A percentile compares a stretch with the other conserved stretches of the same genome.
Conservation (phyloP, 2,797 vertebrate genomes). For the Myotis planiceps region DNA sequence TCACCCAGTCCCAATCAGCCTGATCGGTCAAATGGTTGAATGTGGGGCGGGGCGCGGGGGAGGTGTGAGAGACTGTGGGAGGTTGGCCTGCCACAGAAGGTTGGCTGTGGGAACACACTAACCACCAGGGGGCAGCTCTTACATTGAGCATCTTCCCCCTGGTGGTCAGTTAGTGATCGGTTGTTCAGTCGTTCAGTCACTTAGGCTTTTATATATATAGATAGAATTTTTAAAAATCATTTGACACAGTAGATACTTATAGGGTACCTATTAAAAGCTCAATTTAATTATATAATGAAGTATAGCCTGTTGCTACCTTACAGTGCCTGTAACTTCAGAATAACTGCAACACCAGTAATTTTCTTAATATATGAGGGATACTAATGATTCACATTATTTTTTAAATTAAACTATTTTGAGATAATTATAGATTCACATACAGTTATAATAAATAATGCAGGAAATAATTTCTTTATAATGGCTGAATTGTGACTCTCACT, state of each 20-base stretch:
- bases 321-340: not conserved
- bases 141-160: no score
- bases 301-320: not conserved
- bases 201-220: no score
- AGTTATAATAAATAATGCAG: not conserved
- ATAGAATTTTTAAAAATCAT: no score
- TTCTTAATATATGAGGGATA: not conserved
- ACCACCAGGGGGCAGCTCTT: no score
- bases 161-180: no score
- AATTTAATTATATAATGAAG: not conserved
- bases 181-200: no score
- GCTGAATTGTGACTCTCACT: not conserved
- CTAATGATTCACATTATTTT: not conserved
- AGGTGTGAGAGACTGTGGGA: no score
- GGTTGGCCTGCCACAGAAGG: no score
- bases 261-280: not conserved
- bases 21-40: no score
- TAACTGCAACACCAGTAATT: not conserved
- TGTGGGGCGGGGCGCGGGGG: rapidly evolving
- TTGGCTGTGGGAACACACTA: no score
- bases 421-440: not conserved
- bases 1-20: no score
- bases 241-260: not conserved
- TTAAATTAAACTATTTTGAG: not conserved
- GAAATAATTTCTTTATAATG: not conserved